These are phyloP conservation scores for Sarotherodon lohbergeri DNA, from an alignment of 2,113 vertebrate genomes.

Conservation along the genomic window DNA sequence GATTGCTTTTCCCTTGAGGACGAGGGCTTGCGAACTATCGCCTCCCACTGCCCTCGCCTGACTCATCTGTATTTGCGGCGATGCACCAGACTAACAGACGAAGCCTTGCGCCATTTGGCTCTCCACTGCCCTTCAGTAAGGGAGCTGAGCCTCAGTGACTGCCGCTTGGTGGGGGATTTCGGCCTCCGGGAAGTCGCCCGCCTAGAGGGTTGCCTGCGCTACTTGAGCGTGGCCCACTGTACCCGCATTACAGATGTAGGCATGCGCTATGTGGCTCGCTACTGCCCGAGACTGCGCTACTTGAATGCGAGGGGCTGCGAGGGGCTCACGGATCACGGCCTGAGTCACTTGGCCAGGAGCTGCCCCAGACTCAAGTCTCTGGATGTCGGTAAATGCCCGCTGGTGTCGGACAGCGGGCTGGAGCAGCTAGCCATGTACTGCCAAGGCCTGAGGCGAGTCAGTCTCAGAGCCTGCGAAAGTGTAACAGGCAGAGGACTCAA, in stretches of 20 bases:
- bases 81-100: conserved; percentile 90
- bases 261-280: conserved; percentile 92
- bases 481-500: conserved; percentile 88
- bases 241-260: conserved; percentile 94
- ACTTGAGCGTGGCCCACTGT: conserved; percentile 97
- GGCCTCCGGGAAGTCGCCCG: conserved; percentile 93
- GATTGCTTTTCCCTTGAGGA: conserved; percentile 96
- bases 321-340: conserved; percentile 94
- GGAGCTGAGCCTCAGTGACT: conserved; percentile 96
- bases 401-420: conserved; percentile 91
- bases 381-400: conserved; percentile 93
- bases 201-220: conserved; percentile 89
- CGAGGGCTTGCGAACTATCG: conserved; percentile 92
- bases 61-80: conserved; percentile 96
- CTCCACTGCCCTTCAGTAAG: conserved; percentile 87
- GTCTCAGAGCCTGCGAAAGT: conserved; percentile 92
- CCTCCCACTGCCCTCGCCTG: conserved; percentile 93
- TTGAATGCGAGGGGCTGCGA: conserved; percentile 95
- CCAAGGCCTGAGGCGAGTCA: conserved; percentile 89
- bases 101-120: conserved; percentile 90
- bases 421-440: conserved; percentile 90
- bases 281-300: conserved; percentile 96
- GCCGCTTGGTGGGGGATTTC: conserved; percentile 90
- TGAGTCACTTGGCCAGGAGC: conserved; percentile 91
- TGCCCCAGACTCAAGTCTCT: conserved; percentile 93